Evolutionary conservation across 2,888 invertebrate genomes (phyloP).

Genomic region (Chalcosyrphus nemorum): DNA sequence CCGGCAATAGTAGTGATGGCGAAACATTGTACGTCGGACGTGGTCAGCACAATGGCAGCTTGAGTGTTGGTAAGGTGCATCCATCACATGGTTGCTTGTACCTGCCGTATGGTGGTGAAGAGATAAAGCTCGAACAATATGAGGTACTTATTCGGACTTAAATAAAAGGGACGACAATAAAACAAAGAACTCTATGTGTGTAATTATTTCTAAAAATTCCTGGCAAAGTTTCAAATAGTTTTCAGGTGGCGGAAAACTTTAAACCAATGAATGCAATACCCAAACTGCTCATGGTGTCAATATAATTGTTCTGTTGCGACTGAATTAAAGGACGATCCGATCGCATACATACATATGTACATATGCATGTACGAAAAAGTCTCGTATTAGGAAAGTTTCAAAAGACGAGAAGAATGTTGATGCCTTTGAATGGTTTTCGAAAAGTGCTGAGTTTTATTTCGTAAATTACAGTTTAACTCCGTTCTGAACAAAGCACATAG

Average conservation of each 20-base stretch:
- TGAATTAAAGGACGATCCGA: conserved; percentile 24
- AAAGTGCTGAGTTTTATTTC: not conserved
- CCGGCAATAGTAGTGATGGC: conserved; percentile 82
- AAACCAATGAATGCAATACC: not conserved
- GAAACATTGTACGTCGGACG: conserved; percentile 84
- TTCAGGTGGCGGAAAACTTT: not conserved
- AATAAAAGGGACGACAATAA: conserved; percentile 11
- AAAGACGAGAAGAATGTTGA: not conserved
- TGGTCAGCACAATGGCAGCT: conserved; percentile 82
- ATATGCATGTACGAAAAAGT: not conserved
- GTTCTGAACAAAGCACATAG: not conserved
- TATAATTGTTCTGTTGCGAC: conserved; percentile 25
- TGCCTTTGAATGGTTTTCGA: not conserved
- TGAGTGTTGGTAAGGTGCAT: conserved; percentile 83
- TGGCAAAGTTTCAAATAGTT: conserved; percentile 18
- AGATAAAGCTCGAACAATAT: conserved; percentile 85
- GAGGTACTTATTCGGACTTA: conserved; percentile 85
- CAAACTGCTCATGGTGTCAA: conserved; percentile 1
- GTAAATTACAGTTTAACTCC: conserved; percentile 8
- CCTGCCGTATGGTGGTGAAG: conserved; percentile 87
- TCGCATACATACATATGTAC: no score
- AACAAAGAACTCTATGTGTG: not conserved
- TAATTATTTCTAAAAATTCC: conserved; percentile 3
- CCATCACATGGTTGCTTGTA: conserved; percentile 86
- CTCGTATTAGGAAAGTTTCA: conserved; percentile 15